Evolutionary conservation across 2,797 vertebrate species (phyloP).

Genomic region (Otus scops): DNA sequence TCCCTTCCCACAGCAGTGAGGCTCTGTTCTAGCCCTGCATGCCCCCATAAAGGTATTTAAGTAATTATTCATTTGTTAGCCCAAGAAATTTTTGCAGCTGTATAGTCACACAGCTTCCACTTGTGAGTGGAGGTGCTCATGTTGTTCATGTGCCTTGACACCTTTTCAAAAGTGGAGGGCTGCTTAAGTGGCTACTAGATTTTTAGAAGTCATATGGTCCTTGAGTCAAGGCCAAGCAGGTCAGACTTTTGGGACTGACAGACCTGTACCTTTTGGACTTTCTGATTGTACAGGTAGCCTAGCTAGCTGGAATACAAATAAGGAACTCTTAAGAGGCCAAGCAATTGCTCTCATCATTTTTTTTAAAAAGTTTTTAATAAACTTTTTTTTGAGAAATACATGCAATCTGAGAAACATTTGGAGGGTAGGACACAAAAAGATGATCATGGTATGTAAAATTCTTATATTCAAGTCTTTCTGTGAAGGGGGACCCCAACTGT

Average conservation of each 20-base stretch:
- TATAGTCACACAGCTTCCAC: background rate
- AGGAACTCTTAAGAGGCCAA: background rate
- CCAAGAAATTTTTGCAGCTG: background rate
- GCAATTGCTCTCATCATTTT: accelerated
- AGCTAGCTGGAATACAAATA: background rate
- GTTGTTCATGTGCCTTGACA: background rate
- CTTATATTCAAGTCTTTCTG: background rate
- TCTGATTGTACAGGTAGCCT: background rate
- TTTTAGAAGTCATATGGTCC: background rate
- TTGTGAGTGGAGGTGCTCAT: background rate
- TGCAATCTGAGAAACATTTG: background rate
- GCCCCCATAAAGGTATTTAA: background rate
- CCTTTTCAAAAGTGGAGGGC: background rate
- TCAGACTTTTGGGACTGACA: background rate
- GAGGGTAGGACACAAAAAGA: background rate
- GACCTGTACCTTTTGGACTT: background rate
- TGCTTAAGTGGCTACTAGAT: background rate
- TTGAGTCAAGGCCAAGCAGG: background rate
- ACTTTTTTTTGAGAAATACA: background rate
- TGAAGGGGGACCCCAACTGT: background rate
- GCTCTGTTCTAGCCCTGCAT: background rate
- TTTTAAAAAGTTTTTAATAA: background rate
- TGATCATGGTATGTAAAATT: background rate
- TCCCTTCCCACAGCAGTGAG: background rate
- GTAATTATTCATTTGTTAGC: background rate